Percentiles rank a stretch among this genome's conserved stretches.
These are phyloP conservation scores for Pseudorhiza aurosa DNA, from an alignment of 30 jellyfish, hydroid and myxozoan genomes.

Conservation along the genomic window DNA sequence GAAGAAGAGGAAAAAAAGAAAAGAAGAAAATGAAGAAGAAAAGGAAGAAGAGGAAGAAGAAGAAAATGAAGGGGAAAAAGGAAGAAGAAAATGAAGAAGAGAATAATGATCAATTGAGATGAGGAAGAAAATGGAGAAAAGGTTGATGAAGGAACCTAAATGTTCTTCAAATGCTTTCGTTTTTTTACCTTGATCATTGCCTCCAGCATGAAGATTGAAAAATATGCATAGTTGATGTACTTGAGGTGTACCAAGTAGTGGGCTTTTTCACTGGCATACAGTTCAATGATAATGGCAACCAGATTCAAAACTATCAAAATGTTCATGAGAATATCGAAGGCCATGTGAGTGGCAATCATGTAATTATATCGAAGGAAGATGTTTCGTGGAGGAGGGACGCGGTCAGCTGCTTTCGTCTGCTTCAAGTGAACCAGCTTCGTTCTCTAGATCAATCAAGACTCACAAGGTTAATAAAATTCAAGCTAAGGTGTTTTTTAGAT, in stretches of 20 bases:
- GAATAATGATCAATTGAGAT: neutral
- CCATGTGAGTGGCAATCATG: conserved; percentile 92
- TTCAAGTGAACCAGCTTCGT: conserved; percentile 58
- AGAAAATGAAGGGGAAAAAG: neutral
- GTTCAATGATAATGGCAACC: conserved; percentile 80
- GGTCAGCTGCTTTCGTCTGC: conserved; percentile 86
- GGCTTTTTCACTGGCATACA: conserved; percentile 62
- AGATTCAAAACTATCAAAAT: conserved; percentile 76
- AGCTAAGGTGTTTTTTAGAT: neutral
- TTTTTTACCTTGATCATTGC: conserved; percentile 78
- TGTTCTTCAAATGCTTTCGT: neutral
- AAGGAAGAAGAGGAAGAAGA: neutral
- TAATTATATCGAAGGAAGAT: conserved; percentile 88
- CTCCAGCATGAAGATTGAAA: conserved; percentile 74
- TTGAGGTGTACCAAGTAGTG: conserved; percentile 53
- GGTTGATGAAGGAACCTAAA: neutral
- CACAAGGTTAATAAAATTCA: neutral
- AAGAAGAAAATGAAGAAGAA: neutral
- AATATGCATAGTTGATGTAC: conserved; percentile 81
- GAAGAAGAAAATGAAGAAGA: neutral
- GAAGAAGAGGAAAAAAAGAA: no score
- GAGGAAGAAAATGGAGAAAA: neutral
- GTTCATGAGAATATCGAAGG: conserved; percentile 82
- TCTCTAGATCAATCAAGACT: conserved; percentile 44
- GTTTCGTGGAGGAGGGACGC: conserved; percentile 96